These are phyloP conservation scores for Oligia latruncula DNA, from an alignment of 2,888 invertebrate genomes.

Conservation along the genomic window DNA sequence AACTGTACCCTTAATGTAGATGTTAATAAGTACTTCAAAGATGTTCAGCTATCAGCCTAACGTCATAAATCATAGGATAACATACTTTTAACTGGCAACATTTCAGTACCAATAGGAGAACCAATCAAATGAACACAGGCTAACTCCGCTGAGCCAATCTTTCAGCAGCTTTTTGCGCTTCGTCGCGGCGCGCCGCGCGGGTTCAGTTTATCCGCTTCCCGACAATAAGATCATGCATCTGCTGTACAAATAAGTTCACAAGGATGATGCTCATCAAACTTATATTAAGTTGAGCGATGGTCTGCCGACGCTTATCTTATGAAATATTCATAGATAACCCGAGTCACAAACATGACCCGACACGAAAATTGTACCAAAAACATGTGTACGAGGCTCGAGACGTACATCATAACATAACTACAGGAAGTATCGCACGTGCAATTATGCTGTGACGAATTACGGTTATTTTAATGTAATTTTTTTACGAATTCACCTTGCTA, in stretches of 20 bases:
- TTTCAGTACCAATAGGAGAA: neutral
- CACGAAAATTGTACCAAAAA: constrained; percentile 8
- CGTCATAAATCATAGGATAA: neutral
- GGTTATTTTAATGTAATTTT: constrained; percentile 53
- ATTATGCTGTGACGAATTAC: constrained; percentile 34
- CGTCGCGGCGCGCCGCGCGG: too few species aligned
- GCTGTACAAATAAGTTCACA: neutral
- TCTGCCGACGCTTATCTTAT: constrained; percentile 1
- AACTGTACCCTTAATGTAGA: neutral
- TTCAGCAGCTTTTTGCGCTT: neutral
- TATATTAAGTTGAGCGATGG: constrained; percentile 7
- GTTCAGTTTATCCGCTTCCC: neutral
- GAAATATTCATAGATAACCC: constrained; percentile 38
- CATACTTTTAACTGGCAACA: neutral
- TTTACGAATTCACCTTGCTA: constrained; percentile 59
- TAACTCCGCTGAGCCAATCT: neutral
- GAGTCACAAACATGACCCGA: constrained; percentile 35
- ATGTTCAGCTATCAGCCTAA: neutral
- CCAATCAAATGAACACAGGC: constrained; percentile 3
- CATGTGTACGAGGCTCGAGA: neutral
- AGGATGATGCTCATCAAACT: constrained; percentile 8
- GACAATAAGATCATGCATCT: constrained; percentile 1
- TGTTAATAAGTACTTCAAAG: too few species aligned
- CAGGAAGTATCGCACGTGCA: constrained; percentile 16
- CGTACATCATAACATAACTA: constrained; percentile 2